Evolutionary conservation across 2,888 invertebrate species (phyloP).

Genomic region (Eupithecia pulchellata): DNA sequence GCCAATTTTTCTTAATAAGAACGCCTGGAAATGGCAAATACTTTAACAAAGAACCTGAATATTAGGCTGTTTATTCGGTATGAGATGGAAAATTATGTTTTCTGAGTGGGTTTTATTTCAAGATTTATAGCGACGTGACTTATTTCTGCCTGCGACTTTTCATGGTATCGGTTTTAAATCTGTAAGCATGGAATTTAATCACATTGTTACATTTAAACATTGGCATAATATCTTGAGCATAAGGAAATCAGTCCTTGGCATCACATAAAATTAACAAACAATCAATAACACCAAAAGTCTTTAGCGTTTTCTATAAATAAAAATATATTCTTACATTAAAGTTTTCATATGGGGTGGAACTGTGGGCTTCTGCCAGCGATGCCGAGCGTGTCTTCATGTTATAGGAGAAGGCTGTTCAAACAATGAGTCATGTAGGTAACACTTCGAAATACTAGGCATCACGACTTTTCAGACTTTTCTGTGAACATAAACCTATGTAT

Average conservation of each 20-base stretch:
- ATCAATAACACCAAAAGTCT: not conserved
- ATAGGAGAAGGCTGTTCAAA: too few species aligned
- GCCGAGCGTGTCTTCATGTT: too few species aligned
- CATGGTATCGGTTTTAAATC: not conserved
- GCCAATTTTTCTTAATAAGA: conserved; percentile 82
- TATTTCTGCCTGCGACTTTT: not conserved
- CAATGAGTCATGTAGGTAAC: too few species aligned
- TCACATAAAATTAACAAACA: not conserved
- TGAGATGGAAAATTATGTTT: conserved; percentile 30
- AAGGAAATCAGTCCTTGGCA: too few species aligned
- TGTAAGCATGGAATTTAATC: not conserved
- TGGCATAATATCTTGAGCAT: too few species aligned
- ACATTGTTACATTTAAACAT: not conserved
- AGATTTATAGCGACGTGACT: conserved; percentile 12
- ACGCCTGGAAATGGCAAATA: conserved; percentile 58
- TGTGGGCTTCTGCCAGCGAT: too few species aligned
- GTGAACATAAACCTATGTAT: too few species aligned
- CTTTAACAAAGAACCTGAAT: conserved; percentile 45
- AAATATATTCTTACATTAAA: too few species aligned
- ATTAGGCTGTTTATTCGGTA: conserved; percentile 27
- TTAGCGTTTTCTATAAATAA: too few species aligned
- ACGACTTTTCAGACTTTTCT: too few species aligned
- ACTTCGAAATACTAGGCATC: too few species aligned
- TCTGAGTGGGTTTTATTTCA: conserved; percentile 12
- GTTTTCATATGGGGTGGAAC: too few species aligned